Conservation (phyloP, 2,797 vertebrate genomes). For the Spondyliosoma cantharus region DNA sequence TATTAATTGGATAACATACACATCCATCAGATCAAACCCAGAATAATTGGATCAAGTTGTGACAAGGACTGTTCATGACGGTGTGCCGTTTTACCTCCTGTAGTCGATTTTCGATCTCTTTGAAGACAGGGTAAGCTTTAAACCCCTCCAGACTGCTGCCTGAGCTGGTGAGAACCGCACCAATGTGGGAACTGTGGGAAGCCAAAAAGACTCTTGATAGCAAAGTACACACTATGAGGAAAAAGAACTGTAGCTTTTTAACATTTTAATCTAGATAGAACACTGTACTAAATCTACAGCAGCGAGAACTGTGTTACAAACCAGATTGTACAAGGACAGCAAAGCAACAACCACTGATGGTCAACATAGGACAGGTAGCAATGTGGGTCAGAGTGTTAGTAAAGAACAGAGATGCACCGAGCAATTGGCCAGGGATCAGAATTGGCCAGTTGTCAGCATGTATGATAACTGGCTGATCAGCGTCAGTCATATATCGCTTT, state of each 20-base stretch:
- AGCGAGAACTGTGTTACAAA: no score
- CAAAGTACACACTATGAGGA: neutral
- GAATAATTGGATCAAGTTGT: neutral
- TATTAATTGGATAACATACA: neutral
- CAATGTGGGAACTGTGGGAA: conserved; percentile 77
- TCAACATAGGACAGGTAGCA: neutral
- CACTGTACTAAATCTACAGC: neutral
- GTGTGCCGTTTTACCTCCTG: conserved; percentile 83
- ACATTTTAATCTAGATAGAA: neutral
- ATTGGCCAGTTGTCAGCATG: no score
- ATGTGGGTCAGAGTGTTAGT: neutral
- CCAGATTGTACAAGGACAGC: no score
- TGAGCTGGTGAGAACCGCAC: conserved; percentile 84
- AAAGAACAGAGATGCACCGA: no score
- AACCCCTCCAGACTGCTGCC: conserved; percentile 83
- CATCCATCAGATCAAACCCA: neutral
- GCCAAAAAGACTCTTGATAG: neutral
- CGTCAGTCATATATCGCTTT: no score
- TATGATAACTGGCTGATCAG: no score
- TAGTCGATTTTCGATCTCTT: conserved; percentile 93
- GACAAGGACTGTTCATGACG: neutral
- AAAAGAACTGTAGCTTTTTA: neutral
- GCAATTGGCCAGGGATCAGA: no score
- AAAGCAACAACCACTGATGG: no score
- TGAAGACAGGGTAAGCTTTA: conserved; percentile 90